Evolutionary conservation across 1,140 invertebrate genomes (phyloP).

Genomic region (Batillaria attramentaria): DNA sequence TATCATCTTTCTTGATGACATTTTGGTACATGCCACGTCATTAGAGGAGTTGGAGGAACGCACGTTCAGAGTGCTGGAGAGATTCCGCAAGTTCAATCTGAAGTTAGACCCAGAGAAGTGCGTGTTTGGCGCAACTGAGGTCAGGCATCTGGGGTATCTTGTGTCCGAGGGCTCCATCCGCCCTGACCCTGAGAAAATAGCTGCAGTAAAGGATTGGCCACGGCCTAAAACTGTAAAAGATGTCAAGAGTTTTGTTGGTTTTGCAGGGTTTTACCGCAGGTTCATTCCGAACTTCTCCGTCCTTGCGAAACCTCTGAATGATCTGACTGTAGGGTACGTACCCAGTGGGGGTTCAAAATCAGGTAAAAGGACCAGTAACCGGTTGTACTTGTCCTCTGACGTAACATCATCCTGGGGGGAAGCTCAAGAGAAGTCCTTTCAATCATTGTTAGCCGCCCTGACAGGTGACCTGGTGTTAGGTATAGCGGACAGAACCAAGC

Average conservation of each 20-base stretch:
- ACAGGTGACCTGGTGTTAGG: neutral
- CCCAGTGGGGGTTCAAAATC: no score
- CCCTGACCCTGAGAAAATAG: neutral
- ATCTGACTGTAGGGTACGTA: no score
- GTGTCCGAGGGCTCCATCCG: neutral
- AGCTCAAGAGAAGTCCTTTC: neutral
- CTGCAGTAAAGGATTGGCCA: constrained; percentile 2
- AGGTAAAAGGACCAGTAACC: neutral
- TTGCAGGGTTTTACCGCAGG: neutral
- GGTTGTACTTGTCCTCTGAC: neutral
- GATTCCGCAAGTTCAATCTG: neutral
- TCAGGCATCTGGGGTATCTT: neutral
- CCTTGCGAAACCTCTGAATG: neutral
- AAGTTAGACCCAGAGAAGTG: neutral
- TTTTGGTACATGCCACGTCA: neutral
- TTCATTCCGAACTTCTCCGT: neutral
- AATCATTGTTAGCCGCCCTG: neutral
- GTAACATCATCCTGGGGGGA: neutral
- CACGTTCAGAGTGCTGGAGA: neutral
- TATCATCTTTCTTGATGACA: neutral
- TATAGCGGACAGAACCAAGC: neutral
- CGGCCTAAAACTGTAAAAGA: neutral
- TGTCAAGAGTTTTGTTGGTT: neutral
- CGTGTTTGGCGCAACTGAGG: neutral
- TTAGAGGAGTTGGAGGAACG: constrained; percentile 8